Percentiles rank a stretch among this genome's conserved stretches.
phyloP scores from a whole-genome alignment of 2,113 vertebrate genomes.

The Nothobranchius kuhntae region DNA sequence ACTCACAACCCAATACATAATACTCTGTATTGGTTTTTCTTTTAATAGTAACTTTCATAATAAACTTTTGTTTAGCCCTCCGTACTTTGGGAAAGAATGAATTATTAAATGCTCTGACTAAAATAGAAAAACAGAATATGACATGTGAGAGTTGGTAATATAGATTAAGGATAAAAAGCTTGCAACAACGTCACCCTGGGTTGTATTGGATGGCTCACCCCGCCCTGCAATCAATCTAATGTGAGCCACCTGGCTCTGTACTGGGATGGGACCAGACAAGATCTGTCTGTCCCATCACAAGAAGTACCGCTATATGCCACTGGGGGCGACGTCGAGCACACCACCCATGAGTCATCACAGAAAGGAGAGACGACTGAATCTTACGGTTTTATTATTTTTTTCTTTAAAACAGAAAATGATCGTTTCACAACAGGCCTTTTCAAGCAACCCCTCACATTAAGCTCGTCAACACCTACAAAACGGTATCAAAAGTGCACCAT shows the following conservation, averaged over 20 bases:
- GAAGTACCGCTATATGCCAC: slow-evolving; percentile 23
- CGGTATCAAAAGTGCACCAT: slow-evolving; percentile 90
- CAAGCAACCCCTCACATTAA: slow-evolving; percentile 84
- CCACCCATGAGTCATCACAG: slow-evolving; percentile 71
- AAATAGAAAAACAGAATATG: slow-evolving; percentile 12
- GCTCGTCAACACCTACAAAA: slow-evolving; percentile 87
- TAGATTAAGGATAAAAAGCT: too few relatives aligned
- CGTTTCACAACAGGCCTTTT: slow-evolving; percentile 83
- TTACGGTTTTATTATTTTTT: slow-evolving; percentile 81
- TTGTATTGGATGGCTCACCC: too few relatives aligned
- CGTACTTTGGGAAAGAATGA: slow-evolving; percentile 15
- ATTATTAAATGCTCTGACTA: slow-evolving; percentile 60
- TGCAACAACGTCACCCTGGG: too few relatives aligned
- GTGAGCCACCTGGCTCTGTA: too few relatives aligned
- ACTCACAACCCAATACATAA: too few relatives aligned
- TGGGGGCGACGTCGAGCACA: slow-evolving; percentile 43
- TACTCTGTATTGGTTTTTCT: too few relatives aligned
- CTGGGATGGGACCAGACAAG: too few relatives aligned
- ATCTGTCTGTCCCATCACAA: too few relatives aligned
- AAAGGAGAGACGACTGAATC: slow-evolving; percentile 50
- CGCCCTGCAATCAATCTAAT: too few relatives aligned
- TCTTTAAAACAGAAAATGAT: slow-evolving; percentile 89
- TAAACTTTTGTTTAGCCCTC: too few relatives aligned
- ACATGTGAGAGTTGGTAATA: too few relatives aligned
- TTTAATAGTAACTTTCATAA: too few relatives aligned